Percentiles rank a stretch among this genome's conserved stretches.
These are phyloP conservation scores for Bombus picipes DNA, from an alignment of 1,140 invertebrate genomes.

Conservation along the genomic window DNA sequence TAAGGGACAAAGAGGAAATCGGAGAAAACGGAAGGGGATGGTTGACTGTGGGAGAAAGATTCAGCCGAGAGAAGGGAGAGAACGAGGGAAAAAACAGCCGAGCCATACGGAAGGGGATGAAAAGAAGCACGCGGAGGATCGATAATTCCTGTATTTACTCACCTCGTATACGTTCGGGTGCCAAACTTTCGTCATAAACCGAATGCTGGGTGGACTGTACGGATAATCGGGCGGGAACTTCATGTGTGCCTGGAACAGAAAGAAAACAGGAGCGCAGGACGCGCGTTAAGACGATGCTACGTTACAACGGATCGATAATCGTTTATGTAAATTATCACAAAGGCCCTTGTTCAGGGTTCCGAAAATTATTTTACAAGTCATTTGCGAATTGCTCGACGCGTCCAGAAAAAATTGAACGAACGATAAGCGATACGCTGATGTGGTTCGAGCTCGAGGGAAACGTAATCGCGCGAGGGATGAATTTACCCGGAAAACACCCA, in stretches of 20 bases:
- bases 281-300: background rate
- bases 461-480: background rate
- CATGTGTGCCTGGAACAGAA: constrained; percentile 93
- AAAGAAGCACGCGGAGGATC: constrained; percentile 65
- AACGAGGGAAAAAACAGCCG: constrained; percentile 13
- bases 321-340: constrained; percentile 13
- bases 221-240: constrained; percentile 99
- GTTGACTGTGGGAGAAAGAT: constrained; percentile 26
- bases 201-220: constrained; percentile 98
- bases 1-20: constrained; percentile 42
- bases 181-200: constrained; percentile 99
- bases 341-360: background rate
- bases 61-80: background rate
- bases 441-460: background rate
- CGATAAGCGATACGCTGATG: background rate
- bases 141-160: constrained; percentile 83
- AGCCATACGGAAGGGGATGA: constrained; percentile 41
- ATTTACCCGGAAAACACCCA: constrained; percentile 24
- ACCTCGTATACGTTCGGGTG: constrained; percentile 99
- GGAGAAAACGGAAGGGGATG: constrained; percentile 45
- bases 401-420: background rate
- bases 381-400: constrained; percentile 17
- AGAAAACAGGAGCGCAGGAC: background rate
- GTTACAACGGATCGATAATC: constrained; percentile 13
- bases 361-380: constrained; percentile 28